A percentile compares a stretch with the other conserved stretches of the same genome.
Evolutionary conservation across 2,797 vertebrate genomes (phyloP).

Genomic region (Enteromius anoplus): DNA sequence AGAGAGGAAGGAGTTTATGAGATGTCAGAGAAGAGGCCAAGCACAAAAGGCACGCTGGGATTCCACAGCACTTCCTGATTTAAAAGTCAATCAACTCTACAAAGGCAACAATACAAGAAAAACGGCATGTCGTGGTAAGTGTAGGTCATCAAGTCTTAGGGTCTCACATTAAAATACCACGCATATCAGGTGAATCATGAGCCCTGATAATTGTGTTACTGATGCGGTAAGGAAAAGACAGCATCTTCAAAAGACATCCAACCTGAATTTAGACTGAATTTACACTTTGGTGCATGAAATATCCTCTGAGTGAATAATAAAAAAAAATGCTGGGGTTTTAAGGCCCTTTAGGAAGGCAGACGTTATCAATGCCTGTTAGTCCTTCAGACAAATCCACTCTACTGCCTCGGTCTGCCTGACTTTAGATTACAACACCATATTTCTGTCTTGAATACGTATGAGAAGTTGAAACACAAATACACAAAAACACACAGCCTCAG

Average conservation of each 20-base stretch:
- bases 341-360: slow-evolving; percentile 22
- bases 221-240: not conserved
- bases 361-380: not conserved
- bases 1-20: slow-evolving; percentile 5
- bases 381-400: slow-evolving; percentile 16
- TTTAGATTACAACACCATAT: slow-evolving; percentile 9
- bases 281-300: slow-evolving; percentile 45
- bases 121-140: not conserved
- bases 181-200: not conserved
- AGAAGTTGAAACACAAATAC: slow-evolving; percentile 34
- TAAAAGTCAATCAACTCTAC: slow-evolving; percentile 19
- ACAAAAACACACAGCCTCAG: slow-evolving; percentile 22
- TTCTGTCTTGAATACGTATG: slow-evolving; percentile 30
- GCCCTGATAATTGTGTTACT: slow-evolving; percentile 16
- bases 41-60: slow-evolving; percentile 42
- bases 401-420: not conserved
- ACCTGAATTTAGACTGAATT: not conserved
- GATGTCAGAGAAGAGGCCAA: slow-evolving; percentile 1
- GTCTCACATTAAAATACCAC: not conserved
- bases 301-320: slow-evolving; percentile 11
- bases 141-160: slow-evolving; percentile 2
- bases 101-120: slow-evolving; percentile 2
- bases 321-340: slow-evolving; percentile 26
- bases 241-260: slow-evolving; percentile 7
- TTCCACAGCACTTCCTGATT: slow-evolving; percentile 35